Conservation (phyloP, 2,113 vertebrate genomes). For the Seriola rivoliana region DNA sequence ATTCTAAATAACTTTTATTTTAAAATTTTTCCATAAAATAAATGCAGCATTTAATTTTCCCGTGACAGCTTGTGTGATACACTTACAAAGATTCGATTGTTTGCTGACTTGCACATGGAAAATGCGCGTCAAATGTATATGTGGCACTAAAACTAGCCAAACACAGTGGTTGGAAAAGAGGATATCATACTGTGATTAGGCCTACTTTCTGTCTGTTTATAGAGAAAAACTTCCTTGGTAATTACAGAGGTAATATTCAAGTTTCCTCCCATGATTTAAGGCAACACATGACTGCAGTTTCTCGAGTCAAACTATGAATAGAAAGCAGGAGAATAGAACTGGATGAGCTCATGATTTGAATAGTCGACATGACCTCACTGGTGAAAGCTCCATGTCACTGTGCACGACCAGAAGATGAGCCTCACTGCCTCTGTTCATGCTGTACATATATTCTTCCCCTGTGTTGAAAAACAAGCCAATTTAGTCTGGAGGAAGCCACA, state of each 20-base stretch:
- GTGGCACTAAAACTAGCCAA: slow-evolving; percentile 41
- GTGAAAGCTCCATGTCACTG: slow-evolving; percentile 9
- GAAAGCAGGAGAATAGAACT: slow-evolving; percentile 29
- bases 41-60: neutral
- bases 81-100: neutral
- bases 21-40: neutral
- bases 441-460: neutral
- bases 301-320: slow-evolving; percentile 30
- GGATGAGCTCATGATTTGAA: slow-evolving; percentile 35
- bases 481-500: slow-evolving; percentile 12
- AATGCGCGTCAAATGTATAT: slow-evolving; percentile 17
- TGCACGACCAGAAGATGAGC: neutral
- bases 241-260: slow-evolving; percentile 65
- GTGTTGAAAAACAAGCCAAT: slow-evolving; percentile 17
- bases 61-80: neutral
- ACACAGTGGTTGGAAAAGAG: slow-evolving; percentile 56
- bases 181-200: slow-evolving; percentile 50
- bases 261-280: slow-evolving; percentile 48
- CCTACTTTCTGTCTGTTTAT: slow-evolving; percentile 46
- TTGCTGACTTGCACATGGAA: slow-evolving; percentile 29
- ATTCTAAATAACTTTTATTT: too few relatives aligned
- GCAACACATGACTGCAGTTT: neutral
- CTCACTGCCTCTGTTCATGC: neutral
- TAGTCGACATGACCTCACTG: slow-evolving; percentile 22
- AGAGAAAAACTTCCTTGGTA: slow-evolving; percentile 52